A percentile compares a stretch with the other conserved stretches of the same genome.
These are phyloP conservation scores for Channa striata DNA, from an alignment of 2,797 vertebrate species.

Conservation along the genomic window DNA sequence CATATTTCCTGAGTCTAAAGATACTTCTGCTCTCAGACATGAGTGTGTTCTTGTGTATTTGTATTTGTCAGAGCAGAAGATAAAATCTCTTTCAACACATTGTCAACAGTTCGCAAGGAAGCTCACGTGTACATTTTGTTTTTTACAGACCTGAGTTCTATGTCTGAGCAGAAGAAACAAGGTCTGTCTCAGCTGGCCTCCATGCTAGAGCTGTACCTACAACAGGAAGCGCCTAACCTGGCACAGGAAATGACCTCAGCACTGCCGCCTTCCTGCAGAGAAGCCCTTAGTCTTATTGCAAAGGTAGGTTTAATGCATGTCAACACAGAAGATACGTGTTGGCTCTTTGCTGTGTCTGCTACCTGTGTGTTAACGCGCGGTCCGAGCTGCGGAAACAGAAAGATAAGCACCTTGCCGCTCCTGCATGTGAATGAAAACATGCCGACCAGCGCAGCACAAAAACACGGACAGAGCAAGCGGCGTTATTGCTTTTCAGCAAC, in stretches of 20 bases:
- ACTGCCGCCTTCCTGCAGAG: constrained; percentile 83
- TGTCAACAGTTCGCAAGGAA: neutral
- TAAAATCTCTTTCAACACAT: neutral
- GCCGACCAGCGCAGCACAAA: neutral
- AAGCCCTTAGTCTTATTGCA: constrained; percentile 89
- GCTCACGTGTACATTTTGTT: neutral
- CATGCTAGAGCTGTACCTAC: constrained; percentile 89
- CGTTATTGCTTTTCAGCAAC: constrained; percentile 33
- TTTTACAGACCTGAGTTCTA: constrained; percentile 77
- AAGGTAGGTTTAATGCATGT: constrained; percentile 84
- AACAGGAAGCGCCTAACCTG: constrained; percentile 82
- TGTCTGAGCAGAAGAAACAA: constrained; percentile 91
- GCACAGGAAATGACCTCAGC: constrained; percentile 59
- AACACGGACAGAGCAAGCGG: constrained; percentile 22
- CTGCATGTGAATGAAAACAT: neutral
- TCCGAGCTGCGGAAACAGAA: neutral
- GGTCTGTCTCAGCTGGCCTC: constrained; percentile 88
- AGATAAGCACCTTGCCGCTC: neutral
- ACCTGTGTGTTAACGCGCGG: neutral
- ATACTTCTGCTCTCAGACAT: constrained; percentile 4
- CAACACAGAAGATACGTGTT: neutral
- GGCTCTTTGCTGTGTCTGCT: neutral
- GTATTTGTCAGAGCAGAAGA: neutral
- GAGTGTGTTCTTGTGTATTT: neutral
- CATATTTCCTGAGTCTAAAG: constrained; percentile 2